Conservation (phyloP, 2,797 vertebrate genomes). For the Novumbra hubbsi region DNA sequence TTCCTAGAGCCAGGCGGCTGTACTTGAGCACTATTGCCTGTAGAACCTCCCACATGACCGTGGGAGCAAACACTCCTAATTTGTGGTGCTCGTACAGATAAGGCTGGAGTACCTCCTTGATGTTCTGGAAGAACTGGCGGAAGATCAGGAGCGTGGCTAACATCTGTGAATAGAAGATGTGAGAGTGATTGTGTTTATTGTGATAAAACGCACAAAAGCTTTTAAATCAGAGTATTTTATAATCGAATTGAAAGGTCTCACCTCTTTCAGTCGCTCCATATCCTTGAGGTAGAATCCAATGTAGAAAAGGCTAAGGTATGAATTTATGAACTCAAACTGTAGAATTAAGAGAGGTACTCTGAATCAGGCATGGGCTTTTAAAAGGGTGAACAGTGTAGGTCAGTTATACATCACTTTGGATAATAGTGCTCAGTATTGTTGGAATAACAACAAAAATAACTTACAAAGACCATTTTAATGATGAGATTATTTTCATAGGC, state of each 20-base stretch:
- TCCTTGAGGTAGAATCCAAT: conserved; percentile 98
- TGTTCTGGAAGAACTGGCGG: conserved; percentile 90
- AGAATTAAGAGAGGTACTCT: conserved; percentile 32
- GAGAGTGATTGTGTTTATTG: background rate
- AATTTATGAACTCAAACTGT: conserved; percentile 93
- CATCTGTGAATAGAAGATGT: conserved; percentile 73
- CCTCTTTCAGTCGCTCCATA: conserved; percentile 95
- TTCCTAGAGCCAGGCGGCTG: conserved; percentile 61
- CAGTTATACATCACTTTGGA: background rate
- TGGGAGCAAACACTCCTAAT: conserved; percentile 79
- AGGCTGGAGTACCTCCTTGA: conserved; percentile 88
- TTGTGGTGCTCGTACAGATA: conserved; percentile 86
- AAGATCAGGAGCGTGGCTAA: conserved; percentile 90
- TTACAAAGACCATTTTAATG: conserved; percentile 92
- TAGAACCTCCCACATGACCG: conserved; percentile 73
- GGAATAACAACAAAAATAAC: conserved; percentile 46
- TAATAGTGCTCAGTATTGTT: conserved; percentile 6
- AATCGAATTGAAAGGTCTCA: conserved; percentile 39
- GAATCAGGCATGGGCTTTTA: background rate
- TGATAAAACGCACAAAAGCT: no score
- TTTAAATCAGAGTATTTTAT: no score
- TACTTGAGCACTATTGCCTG: conserved; percentile 73
- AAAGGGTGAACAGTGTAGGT: background rate
- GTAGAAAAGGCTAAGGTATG: conserved; percentile 94
- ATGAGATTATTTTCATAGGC: conserved; percentile 94